phyloP scores from a whole-genome alignment of 2,113 vertebrate genomes.

The Mirounga angustirostris region DNA sequence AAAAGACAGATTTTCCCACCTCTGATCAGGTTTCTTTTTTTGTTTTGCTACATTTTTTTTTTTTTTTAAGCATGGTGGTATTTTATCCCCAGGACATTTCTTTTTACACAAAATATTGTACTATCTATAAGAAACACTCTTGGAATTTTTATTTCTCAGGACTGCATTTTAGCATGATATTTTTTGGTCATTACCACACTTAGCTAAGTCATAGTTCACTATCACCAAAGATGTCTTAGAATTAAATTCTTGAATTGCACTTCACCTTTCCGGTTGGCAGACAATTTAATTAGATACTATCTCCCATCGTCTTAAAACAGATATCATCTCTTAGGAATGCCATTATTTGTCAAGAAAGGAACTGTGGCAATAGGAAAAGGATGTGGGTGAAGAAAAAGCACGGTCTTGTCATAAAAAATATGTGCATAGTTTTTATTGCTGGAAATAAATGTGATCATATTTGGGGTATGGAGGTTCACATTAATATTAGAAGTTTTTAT shows the following conservation, averaged over 20 bases:
- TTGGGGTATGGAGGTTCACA: constrained; percentile 27
- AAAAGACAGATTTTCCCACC: background rate
- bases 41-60: constrained; percentile 44
- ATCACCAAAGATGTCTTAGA: constrained; percentile 22
- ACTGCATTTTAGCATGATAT: constrained; percentile 76
- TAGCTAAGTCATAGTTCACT: constrained; percentile 42
- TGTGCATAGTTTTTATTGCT: constrained; percentile 66
- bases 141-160: constrained; percentile 69
- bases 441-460: constrained; percentile 65
- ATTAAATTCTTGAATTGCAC: constrained; percentile 11
- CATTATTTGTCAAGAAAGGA: constrained; percentile 46
- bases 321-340: background rate
- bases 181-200: constrained; percentile 72
- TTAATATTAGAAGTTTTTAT: constrained; percentile 74
- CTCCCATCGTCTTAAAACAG: constrained; percentile 31
- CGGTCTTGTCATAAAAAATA: constrained; percentile 34
- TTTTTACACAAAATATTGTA: constrained; percentile 40
- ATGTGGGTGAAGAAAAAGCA: background rate
- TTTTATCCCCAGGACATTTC: constrained; percentile 65
- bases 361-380: background rate
- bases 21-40: constrained; percentile 30
- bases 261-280: constrained; percentile 28
- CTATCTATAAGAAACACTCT: constrained; percentile 2
- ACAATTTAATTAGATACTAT: constrained; percentile 50
- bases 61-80: constrained; percentile 45